Conservation (phyloP, 2,797 vertebrate species). For the Tokudaia tokunoshimensis region DNA sequence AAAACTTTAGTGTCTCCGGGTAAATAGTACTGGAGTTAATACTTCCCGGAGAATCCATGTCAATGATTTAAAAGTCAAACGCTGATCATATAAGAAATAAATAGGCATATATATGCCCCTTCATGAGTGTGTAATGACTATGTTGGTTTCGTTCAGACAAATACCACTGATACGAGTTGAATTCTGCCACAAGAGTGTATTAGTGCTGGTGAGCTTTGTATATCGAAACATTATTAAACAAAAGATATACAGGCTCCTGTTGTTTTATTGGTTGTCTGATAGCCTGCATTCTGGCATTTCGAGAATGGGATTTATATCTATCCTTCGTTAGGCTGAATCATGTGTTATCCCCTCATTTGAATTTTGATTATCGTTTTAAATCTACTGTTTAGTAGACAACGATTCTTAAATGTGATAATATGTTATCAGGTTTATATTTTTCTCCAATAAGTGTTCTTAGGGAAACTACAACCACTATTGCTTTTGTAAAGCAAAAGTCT, state of each 20-base stretch:
- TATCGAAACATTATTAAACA: neutral
- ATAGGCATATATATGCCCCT: neutral
- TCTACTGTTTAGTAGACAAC: neutral
- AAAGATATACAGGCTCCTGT: neutral
- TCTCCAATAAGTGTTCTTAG: neutral
- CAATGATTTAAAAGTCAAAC: neutral
- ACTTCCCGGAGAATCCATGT: neutral
- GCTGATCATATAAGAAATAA: neutral
- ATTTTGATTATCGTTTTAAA: neutral
- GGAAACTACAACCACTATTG: neutral
- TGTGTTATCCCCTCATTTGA: conserved; percentile 1
- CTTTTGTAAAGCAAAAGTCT: conserved; percentile 29
- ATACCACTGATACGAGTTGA: neutral
- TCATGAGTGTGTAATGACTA: neutral
- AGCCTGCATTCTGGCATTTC: neutral
- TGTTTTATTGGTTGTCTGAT: neutral
- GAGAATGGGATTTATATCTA: neutral
- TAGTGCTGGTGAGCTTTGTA: neutral
- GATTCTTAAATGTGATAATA: neutral
- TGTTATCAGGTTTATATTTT: neutral
- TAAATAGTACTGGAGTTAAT: neutral
- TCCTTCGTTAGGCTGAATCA: neutral
- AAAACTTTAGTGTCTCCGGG: neutral
- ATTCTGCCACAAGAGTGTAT: neutral
- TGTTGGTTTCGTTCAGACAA: conserved; percentile 4